Evolutionary conservation across 2,113 vertebrate genomes (phyloP).

Genomic region (Labeo catla): DNA sequence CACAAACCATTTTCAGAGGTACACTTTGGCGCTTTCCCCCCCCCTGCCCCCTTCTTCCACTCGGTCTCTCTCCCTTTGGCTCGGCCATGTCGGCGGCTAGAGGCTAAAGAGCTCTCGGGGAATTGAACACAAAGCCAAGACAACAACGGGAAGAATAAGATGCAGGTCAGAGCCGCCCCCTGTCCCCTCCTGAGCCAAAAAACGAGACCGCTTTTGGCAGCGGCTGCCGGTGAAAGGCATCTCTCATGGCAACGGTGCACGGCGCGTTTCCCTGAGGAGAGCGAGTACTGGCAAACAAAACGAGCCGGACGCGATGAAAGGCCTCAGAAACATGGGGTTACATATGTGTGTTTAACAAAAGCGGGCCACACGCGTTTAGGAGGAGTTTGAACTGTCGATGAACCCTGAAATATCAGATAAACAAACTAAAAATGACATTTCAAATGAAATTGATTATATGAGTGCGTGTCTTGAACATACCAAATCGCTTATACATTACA

Average conservation of each 20-base stretch:
- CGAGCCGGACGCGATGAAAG: constrained; percentile 16
- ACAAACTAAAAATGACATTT: background rate
- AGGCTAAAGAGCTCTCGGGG: constrained; percentile 64
- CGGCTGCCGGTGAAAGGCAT: constrained; percentile 47
- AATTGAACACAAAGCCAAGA: constrained; percentile 58
- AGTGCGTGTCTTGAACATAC: background rate
- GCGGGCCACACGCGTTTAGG: background rate
- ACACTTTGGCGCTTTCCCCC: constrained; percentile 46
- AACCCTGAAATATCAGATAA: constrained; percentile 6
- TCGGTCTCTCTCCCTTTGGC: constrained; percentile 31
- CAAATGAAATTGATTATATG: background rate
- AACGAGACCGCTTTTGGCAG: constrained; percentile 34
- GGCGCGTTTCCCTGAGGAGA: constrained; percentile 39
- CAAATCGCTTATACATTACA: background rate
- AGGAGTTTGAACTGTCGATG: background rate
- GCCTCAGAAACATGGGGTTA: constrained; percentile 32
- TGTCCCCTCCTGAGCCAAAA: constrained; percentile 18
- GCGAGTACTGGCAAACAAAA: constrained; percentile 36
- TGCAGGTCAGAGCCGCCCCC: constrained; percentile 53
- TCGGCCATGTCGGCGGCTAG: constrained; percentile 56
- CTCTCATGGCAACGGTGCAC: constrained; percentile 61
- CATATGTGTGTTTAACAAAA: constrained; percentile 18
- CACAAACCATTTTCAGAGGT: constrained; percentile 65
- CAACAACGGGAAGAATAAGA: constrained; percentile 56
- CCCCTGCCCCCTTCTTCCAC: constrained; percentile 14